Base-by-base conservation (phyloP, 1,140 invertebrate genomes). In the Atta cephalotes region DNA sequence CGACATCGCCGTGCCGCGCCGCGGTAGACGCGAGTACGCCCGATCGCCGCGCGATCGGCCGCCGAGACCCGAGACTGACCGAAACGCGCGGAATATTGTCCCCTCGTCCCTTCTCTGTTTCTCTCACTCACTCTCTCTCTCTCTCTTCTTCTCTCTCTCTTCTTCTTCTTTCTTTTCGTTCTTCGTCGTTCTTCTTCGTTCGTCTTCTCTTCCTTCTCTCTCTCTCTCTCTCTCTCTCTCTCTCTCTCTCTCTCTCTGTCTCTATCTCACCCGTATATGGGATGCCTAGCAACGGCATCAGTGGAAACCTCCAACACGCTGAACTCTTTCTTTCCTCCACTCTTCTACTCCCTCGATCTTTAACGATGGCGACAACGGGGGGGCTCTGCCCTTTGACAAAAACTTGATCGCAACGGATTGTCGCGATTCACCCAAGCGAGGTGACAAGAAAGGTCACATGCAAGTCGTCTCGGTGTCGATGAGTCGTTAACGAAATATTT, bases 281-380 rank as follows among this genome's bases (percentile, higher is more conserved):
- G 80, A 81, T 51, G 39, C 80, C 70, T 84, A 84, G 70, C 80
- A 84, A 84, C 80, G 80, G 80, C 53, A 45, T 76, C 80, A 28
- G 35, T 84, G 70, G 53, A 62, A 62, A 35, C 58, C 16, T 60
- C 56, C 53, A 9, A 70, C 35, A 25, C 25, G 21, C 35, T 35
- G 18, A 7, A 74, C 56, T 56, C 51, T 21, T 35, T 56, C 51
- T 21, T 35, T 31, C 39, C n/a, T 51, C 14, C 39, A 18, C 39
- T 21, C 66, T 35, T 35, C 66, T 45, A 16, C 39, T 51, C 39
- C 5, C 16, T 12, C 35, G 68, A 72, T 74, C 68, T 62, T 49
- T 74, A 12, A 56, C 31, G 28, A 84, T 18, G 56, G 49, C 31
- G 16, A 16, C 53, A 3, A n/a, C 10, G 18, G 2, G 1, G 3